phyloP scores from a whole-genome alignment of 1,140 invertebrate genomes.

The Solenopsis fugax region DNA sequence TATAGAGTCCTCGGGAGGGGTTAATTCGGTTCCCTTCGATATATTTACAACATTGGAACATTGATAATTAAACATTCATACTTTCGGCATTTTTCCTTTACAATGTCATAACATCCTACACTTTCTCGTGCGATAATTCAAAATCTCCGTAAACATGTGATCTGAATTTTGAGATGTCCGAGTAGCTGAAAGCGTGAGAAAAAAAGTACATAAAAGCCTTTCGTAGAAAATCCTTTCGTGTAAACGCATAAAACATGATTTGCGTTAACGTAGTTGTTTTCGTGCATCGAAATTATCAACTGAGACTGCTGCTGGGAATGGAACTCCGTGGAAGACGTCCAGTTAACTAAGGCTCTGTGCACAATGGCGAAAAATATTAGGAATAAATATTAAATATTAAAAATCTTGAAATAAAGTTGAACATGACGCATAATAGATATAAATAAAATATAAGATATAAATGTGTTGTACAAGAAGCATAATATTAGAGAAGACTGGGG shows the following conservation, averaged over 20 bases:
- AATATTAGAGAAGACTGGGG: no score
- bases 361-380: no score
- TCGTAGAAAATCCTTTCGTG: not conserved
- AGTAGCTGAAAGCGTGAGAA: not conserved
- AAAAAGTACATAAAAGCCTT: constrained; percentile 12
- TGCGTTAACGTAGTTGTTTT: not conserved
- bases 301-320: constrained; percentile 13
- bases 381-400: no score
- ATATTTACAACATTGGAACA: constrained; percentile 55
- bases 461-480: no score
- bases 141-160: not conserved
- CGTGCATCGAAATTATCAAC: not conserved
- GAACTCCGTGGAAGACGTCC: constrained; percentile 60
- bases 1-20: not conserved
- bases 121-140: not conserved
- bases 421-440: no score
- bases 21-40: constrained; percentile 35
- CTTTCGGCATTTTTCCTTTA: constrained; percentile 38
- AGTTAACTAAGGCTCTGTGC: not conserved
- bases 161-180: not conserved
- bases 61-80: constrained; percentile 45
- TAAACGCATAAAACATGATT: constrained; percentile 10
- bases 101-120: not conserved
- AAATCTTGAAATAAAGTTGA: no score
- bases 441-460: no score